phyloP scores from a whole-genome alignment of 2,113 vertebrate genomes.

The Nothobranchius kuhntae region DNA sequence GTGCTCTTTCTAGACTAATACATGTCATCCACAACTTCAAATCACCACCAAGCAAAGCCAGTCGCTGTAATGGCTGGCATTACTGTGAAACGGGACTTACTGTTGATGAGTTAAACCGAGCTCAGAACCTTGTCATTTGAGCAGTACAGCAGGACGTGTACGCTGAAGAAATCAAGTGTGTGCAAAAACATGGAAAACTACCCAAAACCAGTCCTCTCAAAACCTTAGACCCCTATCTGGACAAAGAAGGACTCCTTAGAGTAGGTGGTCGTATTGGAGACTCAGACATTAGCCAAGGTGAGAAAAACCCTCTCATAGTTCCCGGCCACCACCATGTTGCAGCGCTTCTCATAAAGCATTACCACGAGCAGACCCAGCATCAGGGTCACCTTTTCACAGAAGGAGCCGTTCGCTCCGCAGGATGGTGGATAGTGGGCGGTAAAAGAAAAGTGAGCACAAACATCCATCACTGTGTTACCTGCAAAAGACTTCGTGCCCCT shows the following conservation, averaged over 20 bases:
- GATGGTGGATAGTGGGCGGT: not conserved
- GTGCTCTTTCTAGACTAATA: no score
- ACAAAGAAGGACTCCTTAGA: no score
- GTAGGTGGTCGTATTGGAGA: no score
- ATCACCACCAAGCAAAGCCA: not conserved
- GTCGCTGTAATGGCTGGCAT: not conserved
- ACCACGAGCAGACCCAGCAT: not conserved
- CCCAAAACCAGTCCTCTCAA: constrained; percentile 3
- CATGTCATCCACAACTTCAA: no score
- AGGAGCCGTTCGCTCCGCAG: not conserved
- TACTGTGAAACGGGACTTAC: constrained; percentile 10
- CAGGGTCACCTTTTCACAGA: not conserved
- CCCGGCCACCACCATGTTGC: not conserved
- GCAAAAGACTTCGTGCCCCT: not conserved
- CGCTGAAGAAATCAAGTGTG: not conserved
- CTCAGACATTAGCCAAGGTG: no score
- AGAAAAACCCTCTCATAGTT: not conserved
- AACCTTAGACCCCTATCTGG: no score
- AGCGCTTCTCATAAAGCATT: not conserved
- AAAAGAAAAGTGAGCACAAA: not conserved
- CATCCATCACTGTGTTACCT: not conserved
- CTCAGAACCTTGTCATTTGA: not conserved
- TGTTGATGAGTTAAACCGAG: constrained; percentile 4
- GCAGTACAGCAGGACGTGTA: constrained; percentile 3
- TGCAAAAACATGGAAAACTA: not conserved